These are phyloP conservation scores for Triops longicaudatus DNA, from an alignment of 1,140 invertebrate species.

Conservation along the genomic window DNA sequence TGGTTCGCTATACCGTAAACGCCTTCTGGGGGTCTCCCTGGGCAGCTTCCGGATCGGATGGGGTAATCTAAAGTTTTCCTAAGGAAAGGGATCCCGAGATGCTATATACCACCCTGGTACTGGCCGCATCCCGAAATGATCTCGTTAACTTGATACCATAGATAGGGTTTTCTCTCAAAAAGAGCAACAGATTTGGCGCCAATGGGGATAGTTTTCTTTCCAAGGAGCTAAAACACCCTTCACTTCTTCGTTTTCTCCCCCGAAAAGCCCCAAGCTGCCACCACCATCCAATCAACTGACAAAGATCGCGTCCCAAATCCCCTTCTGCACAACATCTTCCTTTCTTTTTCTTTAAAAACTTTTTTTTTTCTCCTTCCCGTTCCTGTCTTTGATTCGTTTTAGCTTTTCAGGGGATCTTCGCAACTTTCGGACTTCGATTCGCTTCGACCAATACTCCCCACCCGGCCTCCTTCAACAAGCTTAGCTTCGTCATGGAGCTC, in stretches of 20 bases:
- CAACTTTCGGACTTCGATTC: neutral
- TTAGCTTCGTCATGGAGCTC: conserved; percentile 11
- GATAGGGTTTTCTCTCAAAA: neutral
- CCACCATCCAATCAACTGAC: conserved; percentile 10
- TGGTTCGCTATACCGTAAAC: neutral
- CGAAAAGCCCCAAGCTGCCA: neutral
- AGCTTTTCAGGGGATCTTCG: neutral
- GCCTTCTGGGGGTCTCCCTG: conserved; percentile 9
- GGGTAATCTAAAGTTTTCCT: neutral
- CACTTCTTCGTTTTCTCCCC: too few relatives aligned
- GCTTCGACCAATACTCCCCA: neutral
- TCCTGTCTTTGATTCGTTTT: neutral
- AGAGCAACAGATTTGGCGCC: conserved; percentile 14
- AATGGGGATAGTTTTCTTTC: neutral
- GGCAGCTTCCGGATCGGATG: conserved; percentile 13
- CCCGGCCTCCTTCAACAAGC: neutral
- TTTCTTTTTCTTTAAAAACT: neutral
- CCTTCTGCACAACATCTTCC: neutral
- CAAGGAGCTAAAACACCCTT: too few relatives aligned
- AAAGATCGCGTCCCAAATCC: conserved; percentile 5
- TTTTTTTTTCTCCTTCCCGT: neutral
- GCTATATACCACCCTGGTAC: neutral
- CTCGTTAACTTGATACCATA: conserved; percentile 12
- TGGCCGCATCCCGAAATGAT: conserved; percentile 3
- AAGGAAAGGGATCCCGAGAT: neutral